Base-by-base conservation (phyloP, 2,113 vertebrate genomes). In the Plotosus lineatus region DNA sequence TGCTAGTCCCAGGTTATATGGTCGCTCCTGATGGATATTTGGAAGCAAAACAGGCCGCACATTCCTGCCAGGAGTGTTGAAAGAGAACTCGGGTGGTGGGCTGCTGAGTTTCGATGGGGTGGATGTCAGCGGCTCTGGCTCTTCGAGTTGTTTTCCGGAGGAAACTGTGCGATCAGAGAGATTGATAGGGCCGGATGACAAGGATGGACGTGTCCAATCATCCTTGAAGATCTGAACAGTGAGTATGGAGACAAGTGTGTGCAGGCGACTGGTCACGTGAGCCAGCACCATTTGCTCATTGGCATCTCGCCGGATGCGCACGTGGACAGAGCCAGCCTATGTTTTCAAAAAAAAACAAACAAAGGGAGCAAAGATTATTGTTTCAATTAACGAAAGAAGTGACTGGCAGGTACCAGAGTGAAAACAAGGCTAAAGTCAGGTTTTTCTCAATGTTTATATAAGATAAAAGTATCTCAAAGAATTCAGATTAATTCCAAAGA, bases 181-280 rank as follows among this genome's bases (percentile, higher is more conserved):
- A 66, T 90, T 93, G 71, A 94, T 85, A 84, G 95, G 88, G 81
- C 87, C 93, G 77, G 94, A 92, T 28, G 94, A 88, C 83, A 98
- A 91, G n/a, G 93, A 90, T 2, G 97, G 96, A 21, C 97, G 91
- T 53, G 91, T 92, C 97, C 97, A 99, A 86, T 99, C 98, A 81
- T 99, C 98, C 87, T 99, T 99, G 84, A 98, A 98, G 91, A 99
- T 97, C 85, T 99, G 98, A 83, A 99, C 94, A 2, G 96, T 97
- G 87, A 99, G 92, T 4, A 94, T 94, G 78, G 96, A 95, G 55
- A 99, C 97, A 5, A 99, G 89, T 0, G 96, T 93, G 85, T 93
- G 94, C 2, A 99, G 93, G 0, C 97, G 95, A 88, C 95, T 97
- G 85, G 97, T 97, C 88, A 98, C 98, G 56, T 99, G 98, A 71